Conservation (phyloP, 2,113 vertebrate species). For the Recurvirostra avosetta region DNA sequence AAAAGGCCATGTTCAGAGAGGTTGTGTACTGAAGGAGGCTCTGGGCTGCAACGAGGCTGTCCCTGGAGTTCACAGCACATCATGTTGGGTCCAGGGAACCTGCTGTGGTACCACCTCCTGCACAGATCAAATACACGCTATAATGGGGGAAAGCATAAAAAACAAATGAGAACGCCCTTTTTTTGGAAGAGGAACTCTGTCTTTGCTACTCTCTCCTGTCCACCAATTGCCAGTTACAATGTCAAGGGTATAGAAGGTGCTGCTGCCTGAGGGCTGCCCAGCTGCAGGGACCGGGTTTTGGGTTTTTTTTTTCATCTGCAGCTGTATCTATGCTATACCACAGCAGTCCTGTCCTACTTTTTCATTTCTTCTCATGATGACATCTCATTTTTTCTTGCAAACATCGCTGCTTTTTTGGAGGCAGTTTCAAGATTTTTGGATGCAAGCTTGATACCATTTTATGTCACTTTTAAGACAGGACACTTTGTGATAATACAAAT, state of each 20-base stretch:
- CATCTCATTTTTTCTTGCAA: background rate
- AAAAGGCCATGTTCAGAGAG: background rate
- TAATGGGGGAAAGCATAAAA: background rate
- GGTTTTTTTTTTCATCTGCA: background rate
- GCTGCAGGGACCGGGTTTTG: background rate
- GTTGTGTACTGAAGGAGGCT: background rate
- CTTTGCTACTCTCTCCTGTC: background rate
- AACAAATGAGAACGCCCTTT: background rate
- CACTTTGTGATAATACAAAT: background rate
- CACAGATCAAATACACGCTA: background rate
- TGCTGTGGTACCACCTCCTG: background rate
- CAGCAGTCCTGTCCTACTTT: background rate
- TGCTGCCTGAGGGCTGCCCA: background rate
- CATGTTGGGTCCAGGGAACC: background rate
- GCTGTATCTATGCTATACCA: background rate
- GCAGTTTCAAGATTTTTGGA: background rate
- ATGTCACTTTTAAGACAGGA: background rate
- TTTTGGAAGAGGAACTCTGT: background rate
- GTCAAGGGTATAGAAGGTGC: background rate
- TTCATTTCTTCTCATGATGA: background rate
- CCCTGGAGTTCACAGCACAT: background rate
- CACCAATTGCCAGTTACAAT: background rate
- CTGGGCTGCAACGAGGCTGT: rapidly evolving
- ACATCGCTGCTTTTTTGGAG: background rate
- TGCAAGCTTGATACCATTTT: background rate